These are phyloP conservation scores for Apotomis betuletana DNA, from an alignment of 2,888 invertebrate genomes.

Conservation along the genomic window DNA sequence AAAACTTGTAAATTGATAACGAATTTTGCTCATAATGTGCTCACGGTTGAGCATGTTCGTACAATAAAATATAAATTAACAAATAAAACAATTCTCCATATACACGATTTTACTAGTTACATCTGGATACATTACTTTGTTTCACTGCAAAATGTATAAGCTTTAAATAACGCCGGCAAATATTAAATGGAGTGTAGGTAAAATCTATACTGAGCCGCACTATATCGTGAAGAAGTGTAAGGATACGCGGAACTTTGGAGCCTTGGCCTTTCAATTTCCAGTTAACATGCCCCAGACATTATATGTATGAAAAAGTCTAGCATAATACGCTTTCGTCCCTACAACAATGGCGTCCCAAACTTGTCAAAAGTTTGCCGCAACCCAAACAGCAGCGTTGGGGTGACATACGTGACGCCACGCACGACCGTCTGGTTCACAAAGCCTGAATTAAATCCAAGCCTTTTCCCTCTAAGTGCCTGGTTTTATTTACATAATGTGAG, in stretches of 20 bases:
- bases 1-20: no score
- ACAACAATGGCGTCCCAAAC: constrained; percentile 44
- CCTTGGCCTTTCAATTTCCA: constrained; percentile 33
- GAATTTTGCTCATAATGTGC: no score
- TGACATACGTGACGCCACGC: constrained; percentile 27
- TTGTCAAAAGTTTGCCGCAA: constrained; percentile 45
- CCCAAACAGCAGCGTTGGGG: constrained; percentile 35
- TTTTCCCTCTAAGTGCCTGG: not conserved
- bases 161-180: no score
- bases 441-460: constrained; percentile 4
- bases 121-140: no score
- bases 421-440: constrained; percentile 22
- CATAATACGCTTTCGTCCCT: constrained; percentile 29
- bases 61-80: no score
- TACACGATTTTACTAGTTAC: no score
- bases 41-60: no score
- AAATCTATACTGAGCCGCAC: no score
- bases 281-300: constrained; percentile 30
- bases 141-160: no score
- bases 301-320: constrained; percentile 33
- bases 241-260: constrained; percentile 24
- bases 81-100: no score
- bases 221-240: constrained; percentile 22
- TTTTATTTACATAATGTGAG: no score
- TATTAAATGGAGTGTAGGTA: no score